Evolutionary conservation across 2,797 vertebrate species (phyloP).

Genomic region (Hyperoplus lanceolatus): DNA sequence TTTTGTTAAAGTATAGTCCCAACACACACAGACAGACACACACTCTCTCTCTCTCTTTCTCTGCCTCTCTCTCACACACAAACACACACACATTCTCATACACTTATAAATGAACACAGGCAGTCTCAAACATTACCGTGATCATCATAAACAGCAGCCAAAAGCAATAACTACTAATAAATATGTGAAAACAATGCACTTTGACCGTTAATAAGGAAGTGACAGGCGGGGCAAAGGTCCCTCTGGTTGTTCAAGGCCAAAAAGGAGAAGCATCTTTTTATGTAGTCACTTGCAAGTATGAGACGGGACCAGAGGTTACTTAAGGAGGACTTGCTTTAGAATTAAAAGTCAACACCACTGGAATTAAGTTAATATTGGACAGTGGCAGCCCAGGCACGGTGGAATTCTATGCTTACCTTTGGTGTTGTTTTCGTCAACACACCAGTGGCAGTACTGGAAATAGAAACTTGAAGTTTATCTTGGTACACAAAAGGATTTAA

Average conservation of each 20-base stretch:
- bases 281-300: slow-evolving; percentile 48
- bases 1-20: neutral
- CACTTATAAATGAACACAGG: neutral
- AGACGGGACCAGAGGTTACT: slow-evolving; percentile 58
- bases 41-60: too few relatives aligned
- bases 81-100: too few relatives aligned
- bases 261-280: slow-evolving; percentile 79
- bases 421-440: slow-evolving; percentile 49
- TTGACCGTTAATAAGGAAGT: slow-evolving; percentile 81
- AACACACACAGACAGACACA: too few relatives aligned
- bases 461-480: slow-evolving; percentile 8
- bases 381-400: neutral
- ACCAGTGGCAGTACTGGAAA: slow-evolving; percentile 7
- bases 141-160: neutral
- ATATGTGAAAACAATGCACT: slow-evolving; percentile 31
- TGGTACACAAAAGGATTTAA: slow-evolving; percentile 3
- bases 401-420: slow-evolving; percentile 3
- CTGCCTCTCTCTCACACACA: too few relatives aligned
- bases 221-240: slow-evolving; percentile 79
- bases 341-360: slow-evolving; percentile 76
- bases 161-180: slow-evolving; percentile 2
- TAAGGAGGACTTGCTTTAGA: slow-evolving; percentile 64
- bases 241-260: slow-evolving; percentile 53
- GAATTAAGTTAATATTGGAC: slow-evolving; percentile 40
- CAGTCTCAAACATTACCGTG: neutral